These are phyloP conservation scores for Drosophila orosa DNA, from an alignment of 1,140 invertebrate species.

Conservation along the genomic window DNA sequence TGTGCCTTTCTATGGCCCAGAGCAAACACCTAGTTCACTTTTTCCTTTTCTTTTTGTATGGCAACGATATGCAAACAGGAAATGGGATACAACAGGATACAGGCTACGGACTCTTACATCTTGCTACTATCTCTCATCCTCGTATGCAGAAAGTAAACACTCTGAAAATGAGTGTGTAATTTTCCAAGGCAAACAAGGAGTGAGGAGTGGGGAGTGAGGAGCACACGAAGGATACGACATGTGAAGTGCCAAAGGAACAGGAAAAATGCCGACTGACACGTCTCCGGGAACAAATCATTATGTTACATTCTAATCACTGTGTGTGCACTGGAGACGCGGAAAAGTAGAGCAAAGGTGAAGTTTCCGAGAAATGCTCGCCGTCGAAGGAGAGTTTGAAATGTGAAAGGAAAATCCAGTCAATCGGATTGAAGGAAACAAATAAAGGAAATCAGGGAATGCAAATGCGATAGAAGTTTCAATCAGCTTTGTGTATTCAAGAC, in stretches of 20 bases:
- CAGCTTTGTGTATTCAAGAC: constrained; percentile 9
- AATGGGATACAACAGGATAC: constrained; percentile 66
- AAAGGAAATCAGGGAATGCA: constrained; percentile 7
- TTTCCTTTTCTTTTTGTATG: constrained; percentile 25
- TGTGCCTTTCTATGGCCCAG: constrained; percentile 47
- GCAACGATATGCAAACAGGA: constrained; percentile 67
- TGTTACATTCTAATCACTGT: constrained; percentile 61
- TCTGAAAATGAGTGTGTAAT: constrained; percentile 77
- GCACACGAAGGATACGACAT: constrained; percentile 36
- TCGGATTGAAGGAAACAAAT: constrained; percentile 20
- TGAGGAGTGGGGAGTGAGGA: constrained; percentile 25
- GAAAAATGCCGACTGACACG: constrained; percentile 43
- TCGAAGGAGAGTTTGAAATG: background rate
- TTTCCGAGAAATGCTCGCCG: background rate
- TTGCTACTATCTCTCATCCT: constrained; percentile 42
- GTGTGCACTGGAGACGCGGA: constrained; percentile 14
- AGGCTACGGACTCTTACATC: constrained; percentile 46
- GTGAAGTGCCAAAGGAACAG: constrained; percentile 57
- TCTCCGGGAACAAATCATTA: constrained; percentile 51
- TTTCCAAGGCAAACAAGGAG: constrained; percentile 72
- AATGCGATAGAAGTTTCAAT: constrained; percentile 10
- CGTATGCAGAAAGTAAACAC: constrained; percentile 74
- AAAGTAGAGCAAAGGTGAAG: constrained; percentile 56
- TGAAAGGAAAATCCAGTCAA: constrained; percentile 3
- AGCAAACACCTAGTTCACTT: constrained; percentile 73